Evolutionary conservation across 2,888 invertebrate species (phyloP).

Genomic region (Odiellus spinosus): DNA sequence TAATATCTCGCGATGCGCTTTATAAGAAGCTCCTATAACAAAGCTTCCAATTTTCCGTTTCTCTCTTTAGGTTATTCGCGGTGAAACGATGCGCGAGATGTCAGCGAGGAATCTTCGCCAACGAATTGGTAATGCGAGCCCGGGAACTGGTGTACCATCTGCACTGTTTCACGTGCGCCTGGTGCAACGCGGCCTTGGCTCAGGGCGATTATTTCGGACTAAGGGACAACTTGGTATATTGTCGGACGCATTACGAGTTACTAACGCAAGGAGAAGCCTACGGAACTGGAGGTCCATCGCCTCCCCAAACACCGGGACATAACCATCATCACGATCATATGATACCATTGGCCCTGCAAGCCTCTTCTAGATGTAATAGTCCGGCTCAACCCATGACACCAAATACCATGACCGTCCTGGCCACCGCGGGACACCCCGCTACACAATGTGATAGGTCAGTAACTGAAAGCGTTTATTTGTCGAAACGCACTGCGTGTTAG

Average conservation of each 20-base stretch:
- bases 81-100: constrained; percentile 64
- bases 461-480: too few relatives aligned
- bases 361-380: constrained; percentile 4
- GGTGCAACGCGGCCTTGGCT: constrained; percentile 67
- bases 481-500: too few relatives aligned
- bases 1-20: too few relatives aligned
- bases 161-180: constrained; percentile 81
- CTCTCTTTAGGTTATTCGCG: constrained; percentile 58
- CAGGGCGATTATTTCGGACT: constrained; percentile 89
- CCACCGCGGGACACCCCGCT: background rate
- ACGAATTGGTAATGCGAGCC: constrained; percentile 88
- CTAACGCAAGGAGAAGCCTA: constrained; percentile 27
- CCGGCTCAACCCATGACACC: constrained; percentile 2
- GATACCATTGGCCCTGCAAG: constrained; percentile 2
- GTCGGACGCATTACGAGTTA: constrained; percentile 51
- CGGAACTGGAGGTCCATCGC: background rate
- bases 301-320: background rate
- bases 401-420: constrained; percentile 2
- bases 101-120: constrained; percentile 68
- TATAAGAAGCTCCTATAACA: too few relatives aligned
- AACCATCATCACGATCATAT: too few relatives aligned
- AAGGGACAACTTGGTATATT: constrained; percentile 56
- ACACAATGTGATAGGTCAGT: too few relatives aligned
- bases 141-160: constrained; percentile 85
- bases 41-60: too few relatives aligned